These are phyloP conservation scores for Fragum whitleyi DNA, from an alignment of 2,888 invertebrate genomes.

Conservation along the genomic window DNA sequence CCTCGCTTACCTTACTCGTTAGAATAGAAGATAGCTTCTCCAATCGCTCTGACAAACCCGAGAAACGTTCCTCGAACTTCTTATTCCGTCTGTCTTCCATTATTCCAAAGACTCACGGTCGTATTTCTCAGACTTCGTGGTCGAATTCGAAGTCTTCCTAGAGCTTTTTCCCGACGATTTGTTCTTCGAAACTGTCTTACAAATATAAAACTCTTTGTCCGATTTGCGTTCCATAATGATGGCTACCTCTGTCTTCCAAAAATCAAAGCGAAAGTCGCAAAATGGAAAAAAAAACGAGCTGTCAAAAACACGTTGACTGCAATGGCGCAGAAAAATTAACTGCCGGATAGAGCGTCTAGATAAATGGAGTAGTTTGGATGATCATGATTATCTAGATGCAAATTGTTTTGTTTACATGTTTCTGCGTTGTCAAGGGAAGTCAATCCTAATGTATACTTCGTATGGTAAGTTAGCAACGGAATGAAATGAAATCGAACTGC, in stretches of 20 bases:
- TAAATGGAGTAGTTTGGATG: not conserved
- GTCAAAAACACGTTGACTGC: constrained; percentile 2
- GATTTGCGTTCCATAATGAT: no score
- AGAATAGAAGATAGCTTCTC: not conserved
- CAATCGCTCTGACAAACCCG: not conserved
- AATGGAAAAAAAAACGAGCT: no score
- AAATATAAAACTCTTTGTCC: not conserved
- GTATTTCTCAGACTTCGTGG: not conserved
- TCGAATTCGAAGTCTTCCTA: not conserved
- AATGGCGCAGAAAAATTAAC: constrained; percentile 23
- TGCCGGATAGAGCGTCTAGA: constrained; percentile 3
- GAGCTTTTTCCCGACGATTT: not conserved
- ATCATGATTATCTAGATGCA: not conserved
- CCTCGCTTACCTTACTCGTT: not conserved
- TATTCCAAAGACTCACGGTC: not conserved
- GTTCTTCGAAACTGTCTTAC: not conserved
- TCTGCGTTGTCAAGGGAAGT: not conserved
- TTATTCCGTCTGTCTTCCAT: not conserved
- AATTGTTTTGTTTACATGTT: not conserved
- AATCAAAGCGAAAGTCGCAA: no score
- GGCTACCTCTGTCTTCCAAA: no score
- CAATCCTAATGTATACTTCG: constrained; percentile 9
- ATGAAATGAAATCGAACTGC: no score
- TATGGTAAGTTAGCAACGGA: not conserved
- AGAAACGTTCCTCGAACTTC: constrained; percentile 9